A percentile compares a stretch with the other conserved stretches of the same genome.
Evolutionary conservation across 1,140 invertebrate species (phyloP).

Genomic region (Rhysida immarginata): DNA sequence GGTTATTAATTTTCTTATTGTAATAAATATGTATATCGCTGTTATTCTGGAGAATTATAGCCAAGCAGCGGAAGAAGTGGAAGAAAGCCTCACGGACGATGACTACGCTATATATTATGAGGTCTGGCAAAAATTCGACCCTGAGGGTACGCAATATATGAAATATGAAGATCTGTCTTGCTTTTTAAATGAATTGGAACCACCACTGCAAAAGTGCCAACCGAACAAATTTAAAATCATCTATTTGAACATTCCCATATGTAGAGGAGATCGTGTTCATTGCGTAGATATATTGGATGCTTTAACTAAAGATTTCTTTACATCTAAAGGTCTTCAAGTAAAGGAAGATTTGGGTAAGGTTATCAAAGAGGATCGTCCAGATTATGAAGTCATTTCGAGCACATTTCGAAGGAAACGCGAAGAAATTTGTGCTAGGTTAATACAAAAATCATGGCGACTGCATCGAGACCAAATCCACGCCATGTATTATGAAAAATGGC

Average conservation of each 20-base stretch:
- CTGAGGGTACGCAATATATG: slow-evolving; percentile 92
- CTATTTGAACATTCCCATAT: slow-evolving; percentile 95
- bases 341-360: slow-evolving; percentile 44
- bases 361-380: slow-evolving; percentile 33
- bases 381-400: slow-evolving; percentile 87
- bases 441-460: slow-evolving; percentile 86
- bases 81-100: slow-evolving; percentile 92
- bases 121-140: slow-evolving; percentile 97
- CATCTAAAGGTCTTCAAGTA: slow-evolving; percentile 54
- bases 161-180: slow-evolving; percentile 81
- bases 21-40: slow-evolving; percentile 99
- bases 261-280: slow-evolving; percentile 88
- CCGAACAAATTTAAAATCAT: slow-evolving; percentile 98
- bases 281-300: slow-evolving; percentile 96
- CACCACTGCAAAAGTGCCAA: slow-evolving; percentile 87
- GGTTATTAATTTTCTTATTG: slow-evolving; percentile 93
- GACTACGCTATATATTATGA: slow-evolving; percentile 99
- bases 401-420: slow-evolving; percentile 87
- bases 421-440: slow-evolving; percentile 84
- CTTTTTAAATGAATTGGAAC: slow-evolving; percentile 85
- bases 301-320: slow-evolving; percentile 79
- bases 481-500: slow-evolving; percentile 99
- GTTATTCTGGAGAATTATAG: slow-evolving; percentile 98
- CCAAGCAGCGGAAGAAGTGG: slow-evolving; percentile 92
- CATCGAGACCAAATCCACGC: too few relatives aligned